phyloP scores from a whole-genome alignment of 2,113 vertebrate species.

The Chaetodon auriga region DNA sequence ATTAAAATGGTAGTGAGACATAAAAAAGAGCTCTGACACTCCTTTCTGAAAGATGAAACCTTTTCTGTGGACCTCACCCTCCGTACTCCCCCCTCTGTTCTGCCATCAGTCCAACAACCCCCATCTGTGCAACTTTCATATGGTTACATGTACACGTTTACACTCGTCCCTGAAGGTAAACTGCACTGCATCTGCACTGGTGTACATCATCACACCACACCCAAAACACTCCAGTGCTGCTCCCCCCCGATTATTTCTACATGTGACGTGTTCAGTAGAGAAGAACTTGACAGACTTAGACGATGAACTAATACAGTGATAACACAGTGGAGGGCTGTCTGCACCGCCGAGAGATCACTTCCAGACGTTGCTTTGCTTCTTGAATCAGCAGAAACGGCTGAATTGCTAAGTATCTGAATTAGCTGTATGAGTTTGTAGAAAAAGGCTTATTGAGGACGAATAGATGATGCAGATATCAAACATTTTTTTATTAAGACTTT shows the following conservation, averaged over 20 bases:
- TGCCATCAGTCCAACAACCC: constrained; percentile 38
- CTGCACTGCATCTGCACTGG: constrained; percentile 58
- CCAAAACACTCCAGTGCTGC: constrained; percentile 1
- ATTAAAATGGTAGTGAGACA: neutral
- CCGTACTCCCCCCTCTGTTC: neutral
- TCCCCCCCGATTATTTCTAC: constrained; percentile 48
- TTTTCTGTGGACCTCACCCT: neutral
- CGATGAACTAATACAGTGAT: constrained; percentile 15
- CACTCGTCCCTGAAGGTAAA: constrained; percentile 48
- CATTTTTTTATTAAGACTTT: constrained; percentile 60
- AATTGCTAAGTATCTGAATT: neutral
- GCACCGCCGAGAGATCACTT: constrained; percentile 12
- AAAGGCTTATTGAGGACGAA: neutral
- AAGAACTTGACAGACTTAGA: constrained; percentile 9
- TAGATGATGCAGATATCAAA: neutral
- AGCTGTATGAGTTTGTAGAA: neutral
- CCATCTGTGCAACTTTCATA: constrained; percentile 36
- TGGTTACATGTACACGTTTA: constrained; percentile 48
- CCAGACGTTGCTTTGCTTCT: constrained; percentile 11
- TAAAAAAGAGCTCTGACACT: neutral
- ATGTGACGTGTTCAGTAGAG: constrained; percentile 30
- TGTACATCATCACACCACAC: constrained; percentile 53
- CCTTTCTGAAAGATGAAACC: neutral
- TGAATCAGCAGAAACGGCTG: neutral
- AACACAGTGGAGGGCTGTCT: constrained; percentile 21